Conservation (phyloP, 2,888 invertebrate species). For the Brachynemurus nebulosus region DNA sequence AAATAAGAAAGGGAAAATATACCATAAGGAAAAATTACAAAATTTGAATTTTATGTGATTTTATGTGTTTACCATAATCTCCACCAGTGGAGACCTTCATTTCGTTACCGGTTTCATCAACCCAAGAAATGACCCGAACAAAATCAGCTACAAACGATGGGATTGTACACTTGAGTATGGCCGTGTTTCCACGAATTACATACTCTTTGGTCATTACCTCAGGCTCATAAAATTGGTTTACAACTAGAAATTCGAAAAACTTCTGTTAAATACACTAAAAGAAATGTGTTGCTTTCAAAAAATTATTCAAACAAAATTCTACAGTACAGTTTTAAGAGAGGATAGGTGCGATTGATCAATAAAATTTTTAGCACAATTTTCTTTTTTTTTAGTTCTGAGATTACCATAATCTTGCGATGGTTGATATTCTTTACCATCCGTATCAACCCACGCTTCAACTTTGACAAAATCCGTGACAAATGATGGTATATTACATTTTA, state of each 20-base stretch:
- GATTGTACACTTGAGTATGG: conserved; percentile 76
- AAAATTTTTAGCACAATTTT: neutral
- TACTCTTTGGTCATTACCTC: conserved; percentile 66
- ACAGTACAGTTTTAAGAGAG: conserved; percentile 72
- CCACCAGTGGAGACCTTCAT: conserved; percentile 26
- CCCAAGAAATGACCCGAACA: conserved; percentile 75
- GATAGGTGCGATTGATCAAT: conserved; percentile 29
- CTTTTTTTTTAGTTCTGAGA: conserved; percentile 3
- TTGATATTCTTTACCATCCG: conserved; percentile 52
- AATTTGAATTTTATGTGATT: neutral
- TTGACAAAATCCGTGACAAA: conserved; percentile 60
- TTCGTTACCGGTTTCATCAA: conserved; percentile 34
- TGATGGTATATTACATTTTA: conserved; percentile 61
- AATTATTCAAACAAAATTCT: no score
- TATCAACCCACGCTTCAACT: conserved; percentile 60
- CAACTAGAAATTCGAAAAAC: conserved; percentile 57
- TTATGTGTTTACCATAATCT: neutral
- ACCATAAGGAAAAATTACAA: conserved; percentile 13
- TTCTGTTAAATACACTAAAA: no score
- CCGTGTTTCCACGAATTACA: conserved; percentile 78
- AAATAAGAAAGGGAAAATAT: conserved; percentile 48
- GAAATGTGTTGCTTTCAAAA: no score
- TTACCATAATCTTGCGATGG: conserved; percentile 63
- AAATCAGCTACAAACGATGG: conserved; percentile 86
- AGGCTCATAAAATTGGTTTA: conserved; percentile 56